Base-by-base conservation (phyloP, 2,888 invertebrate species). In the Nephrotoma appendiculata region DNA sequence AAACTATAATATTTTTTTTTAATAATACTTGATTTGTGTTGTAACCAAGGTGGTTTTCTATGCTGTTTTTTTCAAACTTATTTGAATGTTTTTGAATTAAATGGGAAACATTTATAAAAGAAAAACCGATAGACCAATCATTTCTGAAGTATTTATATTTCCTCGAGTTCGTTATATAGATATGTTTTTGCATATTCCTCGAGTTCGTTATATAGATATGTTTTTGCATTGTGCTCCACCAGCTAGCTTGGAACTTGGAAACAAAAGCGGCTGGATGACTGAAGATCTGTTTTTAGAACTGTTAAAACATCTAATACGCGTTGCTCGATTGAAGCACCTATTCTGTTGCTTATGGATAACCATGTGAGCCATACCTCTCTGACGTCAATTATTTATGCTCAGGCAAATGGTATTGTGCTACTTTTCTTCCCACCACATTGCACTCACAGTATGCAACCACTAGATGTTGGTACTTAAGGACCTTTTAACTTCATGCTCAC, bases 81-180 rank as follows among this genome's bases (percentile, higher is more conserved):
- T 57, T 57, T 57, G 57, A 6, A 57, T 57, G 5, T 15, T 6
- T 57, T 11, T n/a, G n/a, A n/a, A n/a, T n/a, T n/a, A 57, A 6
- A 57, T 15, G 12, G 11, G 11, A 4, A 15, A 57, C 5, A 57
- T 6, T 57, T 57, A 57, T n/a, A n/a, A n/a, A n/a, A n/a, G n/a
- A n/a, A n/a, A n/a, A n/a, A n/a, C n/a, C n/a, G n/a, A n/a, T n/a
- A n/a, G 57, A 12, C 57, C 57, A 57, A 57, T 57, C 57, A 15
- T 57, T 57, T 57, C 57, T 57, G 57, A 5, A 57, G 31, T 88
- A 87, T 86, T 41, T 85, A 9, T 57, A 88, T 48, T n/a, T n/a
- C n/a, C n/a, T n/a, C n/a, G n/a, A n/a, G n/a, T n/a, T n/a, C n/a
- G n/a, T n/a, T n/a, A n/a, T n/a, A n/a, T n/a, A n/a, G n/a, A n/a